These are phyloP conservation scores for human (Homo sapiens) DNA, from an alignment of 2,113 vertebrate species.

Conservation along the genomic window DNA sequence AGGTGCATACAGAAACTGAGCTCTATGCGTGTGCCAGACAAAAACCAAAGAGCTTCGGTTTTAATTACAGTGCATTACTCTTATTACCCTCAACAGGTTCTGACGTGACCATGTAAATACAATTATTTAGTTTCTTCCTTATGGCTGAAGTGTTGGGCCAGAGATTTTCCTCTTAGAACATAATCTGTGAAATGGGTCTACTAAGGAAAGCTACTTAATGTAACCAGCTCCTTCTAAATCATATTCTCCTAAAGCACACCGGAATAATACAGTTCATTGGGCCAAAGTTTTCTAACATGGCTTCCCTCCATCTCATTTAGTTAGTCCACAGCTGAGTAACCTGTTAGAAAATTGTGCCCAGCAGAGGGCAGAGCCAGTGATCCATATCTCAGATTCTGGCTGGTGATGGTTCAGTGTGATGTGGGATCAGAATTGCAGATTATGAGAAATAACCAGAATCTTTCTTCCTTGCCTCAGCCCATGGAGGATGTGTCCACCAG, in stretches of 20 bases:
- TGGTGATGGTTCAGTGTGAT: background rate
- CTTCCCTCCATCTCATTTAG: conserved; percentile 56
- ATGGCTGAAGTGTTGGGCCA: background rate
- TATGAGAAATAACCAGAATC: conserved; percentile 37
- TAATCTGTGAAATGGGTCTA: background rate
- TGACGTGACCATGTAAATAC: background rate
- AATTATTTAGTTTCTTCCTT: conserved; percentile 27
- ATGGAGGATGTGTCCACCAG: background rate
- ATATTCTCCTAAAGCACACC: background rate
- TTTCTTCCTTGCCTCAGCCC: conserved; percentile 1
- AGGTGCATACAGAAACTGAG: background rate
- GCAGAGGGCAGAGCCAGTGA: conserved; percentile 7
- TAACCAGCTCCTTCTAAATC: conserved; percentile 26
- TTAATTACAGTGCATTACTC: background rate
- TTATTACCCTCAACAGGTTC: background rate
- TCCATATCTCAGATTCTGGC: conserved; percentile 31
- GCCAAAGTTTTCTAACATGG: conserved; percentile 2
- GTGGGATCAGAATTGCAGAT: conserved; percentile 18
- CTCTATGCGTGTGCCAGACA: background rate
- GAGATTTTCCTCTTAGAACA: background rate
- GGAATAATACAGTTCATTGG: background rate
- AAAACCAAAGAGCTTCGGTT: background rate
- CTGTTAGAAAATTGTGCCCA: conserved; percentile 13
- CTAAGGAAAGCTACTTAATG: conserved; percentile 3
- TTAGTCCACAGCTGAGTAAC: conserved; percentile 44